phyloP scores from a whole-genome alignment of 2,113 vertebrate species.

The Synodontis membranacea region DNA sequence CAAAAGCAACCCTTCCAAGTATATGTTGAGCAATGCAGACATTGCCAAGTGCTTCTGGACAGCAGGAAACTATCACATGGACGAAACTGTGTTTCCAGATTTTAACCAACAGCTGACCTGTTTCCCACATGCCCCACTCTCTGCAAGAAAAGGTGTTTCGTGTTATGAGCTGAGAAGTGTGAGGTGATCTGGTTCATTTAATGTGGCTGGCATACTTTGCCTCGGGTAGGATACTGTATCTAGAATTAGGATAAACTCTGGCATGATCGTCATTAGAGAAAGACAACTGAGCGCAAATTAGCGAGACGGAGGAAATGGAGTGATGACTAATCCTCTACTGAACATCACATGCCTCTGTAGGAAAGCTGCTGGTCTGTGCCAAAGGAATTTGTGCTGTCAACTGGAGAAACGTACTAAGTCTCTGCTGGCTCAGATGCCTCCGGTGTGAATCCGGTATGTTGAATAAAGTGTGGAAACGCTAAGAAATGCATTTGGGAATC shows the following conservation, averaged over 20 bases:
- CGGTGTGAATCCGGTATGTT: constrained; percentile 42
- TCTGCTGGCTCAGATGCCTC: constrained; percentile 25
- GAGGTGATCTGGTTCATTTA: constrained; percentile 11
- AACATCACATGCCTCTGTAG: constrained; percentile 13
- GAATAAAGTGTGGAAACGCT: constrained; percentile 27
- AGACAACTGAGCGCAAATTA: background rate
- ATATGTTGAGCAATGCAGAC: background rate
- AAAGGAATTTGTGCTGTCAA: constrained; percentile 31
- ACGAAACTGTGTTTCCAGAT: constrained; percentile 25
- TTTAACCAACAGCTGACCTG: constrained; percentile 40
- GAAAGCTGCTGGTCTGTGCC: background rate
- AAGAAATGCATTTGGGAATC: constrained; percentile 7
- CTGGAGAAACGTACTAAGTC: constrained; percentile 12
- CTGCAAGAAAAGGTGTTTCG: constrained; percentile 10
- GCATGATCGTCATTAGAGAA: background rate
- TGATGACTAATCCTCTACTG: constrained; percentile 22
- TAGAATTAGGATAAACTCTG: background rate
- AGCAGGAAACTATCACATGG: constrained; percentile 24
- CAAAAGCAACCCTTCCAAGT: background rate
- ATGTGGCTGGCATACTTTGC: background rate
- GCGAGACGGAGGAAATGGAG: background rate
- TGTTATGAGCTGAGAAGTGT: constrained; percentile 14
- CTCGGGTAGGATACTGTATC: background rate
- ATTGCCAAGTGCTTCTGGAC: constrained; percentile 26
- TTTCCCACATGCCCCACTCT: constrained; percentile 6